Conservation (phyloP, 2,797 vertebrate species). For the Podarcis lilfordi region DNA sequence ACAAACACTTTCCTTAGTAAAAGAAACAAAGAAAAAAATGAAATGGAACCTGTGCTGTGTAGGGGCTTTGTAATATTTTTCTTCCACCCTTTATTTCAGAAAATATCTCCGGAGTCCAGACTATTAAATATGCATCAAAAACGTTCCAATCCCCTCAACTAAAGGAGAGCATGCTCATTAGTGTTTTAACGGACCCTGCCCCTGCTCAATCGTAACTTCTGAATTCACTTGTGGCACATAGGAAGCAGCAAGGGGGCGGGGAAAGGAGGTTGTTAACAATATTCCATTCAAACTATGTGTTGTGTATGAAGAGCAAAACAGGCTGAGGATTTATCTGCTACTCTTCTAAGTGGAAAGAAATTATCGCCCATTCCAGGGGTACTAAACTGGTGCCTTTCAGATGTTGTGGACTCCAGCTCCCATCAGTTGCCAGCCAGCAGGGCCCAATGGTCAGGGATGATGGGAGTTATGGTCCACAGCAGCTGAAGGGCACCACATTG, state of each 20-base stretch:
- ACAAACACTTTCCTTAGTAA: background rate
- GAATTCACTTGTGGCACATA: background rate
- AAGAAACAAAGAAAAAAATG: background rate
- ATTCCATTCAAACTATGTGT: background rate
- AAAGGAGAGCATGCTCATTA: background rate
- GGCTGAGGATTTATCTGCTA: background rate
- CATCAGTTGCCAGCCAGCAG: too few species aligned
- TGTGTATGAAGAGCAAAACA: background rate
- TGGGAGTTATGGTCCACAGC: too few species aligned
- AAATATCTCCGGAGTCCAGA: background rate
- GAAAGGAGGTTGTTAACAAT: background rate
- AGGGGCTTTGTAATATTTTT: background rate
- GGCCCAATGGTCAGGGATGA: too few species aligned
- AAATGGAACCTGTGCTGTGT: background rate
- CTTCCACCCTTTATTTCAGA: background rate
- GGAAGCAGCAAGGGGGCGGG: background rate
- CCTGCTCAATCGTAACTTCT: background rate
- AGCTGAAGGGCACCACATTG: too few species aligned
- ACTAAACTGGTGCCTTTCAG: background rate
- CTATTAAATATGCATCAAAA: background rate
- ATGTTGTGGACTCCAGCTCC: background rate
- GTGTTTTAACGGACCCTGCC: background rate
- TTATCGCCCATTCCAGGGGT: background rate
- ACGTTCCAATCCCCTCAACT: background rate
- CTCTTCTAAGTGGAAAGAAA: background rate